phyloP scores from a whole-genome alignment of 2,888 invertebrate genomes.

The Adineta ricciae region DNA sequence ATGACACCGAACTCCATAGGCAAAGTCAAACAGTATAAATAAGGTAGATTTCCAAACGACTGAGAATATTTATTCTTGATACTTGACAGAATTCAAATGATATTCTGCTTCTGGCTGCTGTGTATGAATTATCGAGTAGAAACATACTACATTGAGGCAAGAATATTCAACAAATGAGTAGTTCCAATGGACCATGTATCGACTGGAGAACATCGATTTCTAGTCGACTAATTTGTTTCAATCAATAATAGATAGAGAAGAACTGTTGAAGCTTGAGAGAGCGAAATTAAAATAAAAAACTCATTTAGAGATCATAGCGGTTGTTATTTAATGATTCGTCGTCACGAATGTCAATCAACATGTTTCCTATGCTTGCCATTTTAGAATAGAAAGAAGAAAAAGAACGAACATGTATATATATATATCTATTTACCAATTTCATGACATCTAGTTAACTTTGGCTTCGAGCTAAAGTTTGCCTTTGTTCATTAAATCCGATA shows the following conservation, averaged over 20 bases:
- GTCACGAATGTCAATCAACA: not conserved
- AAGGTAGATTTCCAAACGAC: too few species aligned
- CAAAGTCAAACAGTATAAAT: too few species aligned
- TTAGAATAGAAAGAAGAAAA: not conserved
- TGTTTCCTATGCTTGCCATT: not conserved
- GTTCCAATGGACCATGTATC: not conserved
- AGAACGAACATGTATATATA: not conserved
- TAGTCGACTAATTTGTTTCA: not conserved
- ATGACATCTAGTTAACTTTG: not conserved
- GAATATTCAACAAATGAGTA: not conserved
- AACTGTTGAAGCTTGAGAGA: not conserved
- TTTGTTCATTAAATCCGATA: not conserved
- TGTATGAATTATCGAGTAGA: not conserved
- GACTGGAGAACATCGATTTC: too few species aligned
- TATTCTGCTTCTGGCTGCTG: not conserved
- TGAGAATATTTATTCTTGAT: too few species aligned
- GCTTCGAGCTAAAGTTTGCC: not conserved
- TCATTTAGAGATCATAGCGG: not conserved
- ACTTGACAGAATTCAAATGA: too few species aligned
- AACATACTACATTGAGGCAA: not conserved
- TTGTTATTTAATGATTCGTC: not conserved
- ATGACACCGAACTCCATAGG: too few species aligned
- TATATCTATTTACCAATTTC: not conserved
- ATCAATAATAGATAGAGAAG: not conserved
- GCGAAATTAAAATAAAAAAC: not conserved